phyloP scores from a whole-genome alignment of 2,113 vertebrate genomes.

The Rhinolophus sinicus region DNA sequence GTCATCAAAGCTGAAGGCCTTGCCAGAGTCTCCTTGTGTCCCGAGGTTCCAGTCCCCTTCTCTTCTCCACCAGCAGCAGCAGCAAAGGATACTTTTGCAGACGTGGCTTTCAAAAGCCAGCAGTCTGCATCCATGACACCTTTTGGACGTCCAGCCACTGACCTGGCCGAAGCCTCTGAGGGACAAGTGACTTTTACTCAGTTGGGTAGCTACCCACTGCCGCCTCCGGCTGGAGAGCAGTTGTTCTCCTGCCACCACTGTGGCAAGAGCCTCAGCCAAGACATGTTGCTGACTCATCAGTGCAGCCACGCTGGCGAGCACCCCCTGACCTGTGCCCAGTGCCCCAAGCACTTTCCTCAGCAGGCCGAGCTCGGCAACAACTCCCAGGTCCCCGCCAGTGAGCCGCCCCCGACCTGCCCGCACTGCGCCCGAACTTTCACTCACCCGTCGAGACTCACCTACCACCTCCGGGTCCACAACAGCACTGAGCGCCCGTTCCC shows the following conservation, averaged over 20 bases:
- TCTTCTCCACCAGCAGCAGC: conserved; percentile 21
- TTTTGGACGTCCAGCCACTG: conserved; percentile 49
- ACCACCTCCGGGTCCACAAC: conserved; percentile 71
- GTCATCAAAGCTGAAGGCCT: conserved; percentile 65
- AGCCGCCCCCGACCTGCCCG: conserved; percentile 67
- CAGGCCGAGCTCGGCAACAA: not conserved
- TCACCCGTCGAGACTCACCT: conserved; percentile 67
- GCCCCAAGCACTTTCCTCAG: conserved; percentile 70
- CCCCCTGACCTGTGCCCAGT: not conserved
- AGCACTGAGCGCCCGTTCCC: conserved; percentile 66
- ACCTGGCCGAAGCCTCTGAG: conserved; percentile 73
- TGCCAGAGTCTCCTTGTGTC: conserved; percentile 53
- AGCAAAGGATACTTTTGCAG: conserved; percentile 70
- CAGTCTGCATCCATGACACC: conserved; percentile 51
- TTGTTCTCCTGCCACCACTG: conserved; percentile 74
- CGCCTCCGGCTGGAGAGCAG: conserved; percentile 68
- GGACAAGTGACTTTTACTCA: conserved; percentile 76
- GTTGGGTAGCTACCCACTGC: conserved; percentile 70
- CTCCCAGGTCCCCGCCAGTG: conserved; percentile 39
- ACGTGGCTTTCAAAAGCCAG: conserved; percentile 71
- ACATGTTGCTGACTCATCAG: conserved; percentile 69
- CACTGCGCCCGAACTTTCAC: conserved; percentile 74
- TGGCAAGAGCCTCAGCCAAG: conserved; percentile 76
- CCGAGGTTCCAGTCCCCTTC: conserved; percentile 67
- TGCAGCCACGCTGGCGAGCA: conserved; percentile 44